Evolutionary conservation across 2,797 vertebrate genomes (phyloP), one percentile per base, ranked within the genome.

Genomic region (Cottoperca gobio): DNA sequence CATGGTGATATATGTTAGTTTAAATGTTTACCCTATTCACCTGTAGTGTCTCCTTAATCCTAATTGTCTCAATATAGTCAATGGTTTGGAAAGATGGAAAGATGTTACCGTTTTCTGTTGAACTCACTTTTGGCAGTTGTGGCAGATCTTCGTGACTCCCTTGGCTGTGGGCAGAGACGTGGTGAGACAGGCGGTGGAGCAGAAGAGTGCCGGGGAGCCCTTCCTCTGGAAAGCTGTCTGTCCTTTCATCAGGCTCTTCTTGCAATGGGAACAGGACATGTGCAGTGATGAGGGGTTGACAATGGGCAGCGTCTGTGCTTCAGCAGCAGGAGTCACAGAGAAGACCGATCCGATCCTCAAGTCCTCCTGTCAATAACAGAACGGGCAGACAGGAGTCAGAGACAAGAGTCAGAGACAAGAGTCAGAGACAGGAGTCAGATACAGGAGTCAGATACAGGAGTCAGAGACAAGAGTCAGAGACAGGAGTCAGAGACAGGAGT

Each of bases 221-320:
- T 98, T 99, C 87, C 97, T 96, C 94, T 99, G 98, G 92, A 96
- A 99, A 1, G 98, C 98, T 0, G 98, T 99, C 93, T 99, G 98
- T 28, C 98, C 98, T 87, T 97, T 99, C 78, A 96, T 91, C 81
- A 99, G 95, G 83, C 91, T 90, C 94, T 97, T 98, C 92, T 96
- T 97, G 89, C 98, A 99, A 82, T 96, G 93, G 35, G 95, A 96
- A 88, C 98, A 99, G 85, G 94, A 76, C 91, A 93, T 91, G 59
- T 85, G 87, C 17, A 37, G 0, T 0, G 91, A 62, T 14, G 95
- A 91, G 55, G 95, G 92, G 76, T 93, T 86, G 90, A 93, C 79
- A 46, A 69, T 6, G 1, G 86, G 78, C 14, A 72, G 72, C 16
- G 92, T 82, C 83, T 58, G 76, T 0, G 53, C 8, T 0, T 82